Evolutionary conservation across 2,888 invertebrate species (phyloP).

Genomic region (Drosophila demipolita): DNA sequence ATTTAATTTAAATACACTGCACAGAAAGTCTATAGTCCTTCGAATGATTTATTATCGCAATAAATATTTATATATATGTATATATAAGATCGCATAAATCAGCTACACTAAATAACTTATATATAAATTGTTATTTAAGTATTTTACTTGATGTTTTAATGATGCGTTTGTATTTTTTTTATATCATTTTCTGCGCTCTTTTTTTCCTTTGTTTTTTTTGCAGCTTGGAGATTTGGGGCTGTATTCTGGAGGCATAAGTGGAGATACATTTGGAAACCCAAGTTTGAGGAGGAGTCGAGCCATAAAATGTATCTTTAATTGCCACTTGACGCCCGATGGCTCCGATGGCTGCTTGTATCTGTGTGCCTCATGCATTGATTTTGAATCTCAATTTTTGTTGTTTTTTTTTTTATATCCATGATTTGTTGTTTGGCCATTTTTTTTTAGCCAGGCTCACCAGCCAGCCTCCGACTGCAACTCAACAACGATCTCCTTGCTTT

Average conservation of each 20-base stretch:
- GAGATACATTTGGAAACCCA: constrained; percentile 37
- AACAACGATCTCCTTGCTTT: constrained; percentile 21
- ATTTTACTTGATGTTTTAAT: constrained; percentile 13
- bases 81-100: constrained; percentile 16
- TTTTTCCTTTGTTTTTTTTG: background rate
- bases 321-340: constrained; percentile 61
- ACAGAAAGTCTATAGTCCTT: background rate
- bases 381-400: constrained; percentile 30
- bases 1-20: background rate
- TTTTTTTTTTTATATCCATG: background rate
- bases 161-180: background rate
- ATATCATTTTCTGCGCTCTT: background rate
- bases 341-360: constrained; percentile 7
- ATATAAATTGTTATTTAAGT: constrained; percentile 20
- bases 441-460: constrained; percentile 26
- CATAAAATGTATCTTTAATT: constrained; percentile 66
- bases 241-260: constrained; percentile 26
- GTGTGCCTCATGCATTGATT: constrained; percentile 35
- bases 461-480: constrained; percentile 23
- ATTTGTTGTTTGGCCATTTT: constrained; percentile 20
- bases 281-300: constrained; percentile 52
- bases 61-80: constrained; percentile 10
- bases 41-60: constrained; percentile 18
- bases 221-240: background rate
- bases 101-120: background rate